A percentile compares a stretch with the other conserved stretches of the same genome.
phyloP scores from a whole-genome alignment of 2,797 vertebrate genomes.

The Chiroxiphia lanceolata region DNA sequence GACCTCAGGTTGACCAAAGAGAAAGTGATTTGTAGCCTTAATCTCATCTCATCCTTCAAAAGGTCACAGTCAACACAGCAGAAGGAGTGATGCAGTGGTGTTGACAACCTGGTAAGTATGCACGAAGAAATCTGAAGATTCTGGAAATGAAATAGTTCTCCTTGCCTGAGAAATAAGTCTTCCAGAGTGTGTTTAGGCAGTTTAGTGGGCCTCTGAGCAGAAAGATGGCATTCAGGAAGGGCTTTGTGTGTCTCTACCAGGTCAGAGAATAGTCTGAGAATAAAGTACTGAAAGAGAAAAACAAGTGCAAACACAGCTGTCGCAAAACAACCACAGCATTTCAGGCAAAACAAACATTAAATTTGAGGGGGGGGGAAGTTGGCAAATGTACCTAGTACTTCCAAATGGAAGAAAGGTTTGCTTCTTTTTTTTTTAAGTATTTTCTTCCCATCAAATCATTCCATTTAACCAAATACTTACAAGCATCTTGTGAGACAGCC shows the following conservation, averaged over 20 bases:
- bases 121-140: background rate
- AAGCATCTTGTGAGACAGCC: background rate
- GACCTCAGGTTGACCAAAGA: background rate
- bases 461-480: background rate
- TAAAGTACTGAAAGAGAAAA: background rate
- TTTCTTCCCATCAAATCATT: background rate
- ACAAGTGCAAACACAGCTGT: background rate
- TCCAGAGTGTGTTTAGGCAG: background rate
- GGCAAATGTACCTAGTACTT: background rate
- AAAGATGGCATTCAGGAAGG: background rate
- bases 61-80: background rate
- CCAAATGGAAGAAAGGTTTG: background rate
- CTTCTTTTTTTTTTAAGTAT: background rate
- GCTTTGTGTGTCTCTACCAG: background rate
- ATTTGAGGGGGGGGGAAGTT: fast-evolving
- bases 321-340: background rate
- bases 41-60: background rate
- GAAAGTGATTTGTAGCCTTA: background rate
- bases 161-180: background rate
- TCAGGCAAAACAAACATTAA: background rate
- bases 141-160: background rate
- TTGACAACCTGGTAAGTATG: background rate
- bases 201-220: background rate
- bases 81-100: background rate
- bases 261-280: background rate